Conservation (phyloP, 2,888 invertebrate genomes). For the Tethea ocularis region DNA sequence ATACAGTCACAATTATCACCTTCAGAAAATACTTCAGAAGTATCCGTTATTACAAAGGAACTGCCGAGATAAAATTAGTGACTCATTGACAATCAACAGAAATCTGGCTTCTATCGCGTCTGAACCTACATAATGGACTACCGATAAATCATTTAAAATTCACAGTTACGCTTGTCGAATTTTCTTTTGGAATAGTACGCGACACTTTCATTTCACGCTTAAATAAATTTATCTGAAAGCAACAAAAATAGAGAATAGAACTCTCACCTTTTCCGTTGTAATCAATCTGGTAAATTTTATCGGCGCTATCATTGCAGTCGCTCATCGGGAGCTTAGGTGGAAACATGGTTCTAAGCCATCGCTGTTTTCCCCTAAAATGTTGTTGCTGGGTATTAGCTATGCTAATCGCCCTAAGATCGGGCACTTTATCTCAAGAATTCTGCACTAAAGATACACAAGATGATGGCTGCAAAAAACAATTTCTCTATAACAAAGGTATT, state of each 20-base stretch:
- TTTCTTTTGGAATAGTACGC: conserved; percentile 41
- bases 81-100: too few species aligned
- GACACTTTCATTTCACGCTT: conserved; percentile 73
- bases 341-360: conserved; percentile 61
- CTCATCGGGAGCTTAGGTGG: conserved; percentile 42
- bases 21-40: too few species aligned
- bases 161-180: conserved; percentile 38
- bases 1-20: too few species aligned
- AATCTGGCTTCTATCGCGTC: background rate
- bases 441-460: conserved; percentile 49
- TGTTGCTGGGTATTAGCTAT: conserved; percentile 55
- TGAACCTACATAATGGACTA: background rate
- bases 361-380: conserved; percentile 53
- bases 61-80: too few species aligned
- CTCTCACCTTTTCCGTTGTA: conserved; percentile 59
- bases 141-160: conserved; percentile 15
- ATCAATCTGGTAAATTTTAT: conserved; percentile 59
- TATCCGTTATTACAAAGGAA: too few species aligned
- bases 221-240: conserved; percentile 55
- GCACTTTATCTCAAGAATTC: conserved; percentile 51
- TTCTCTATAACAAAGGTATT: conserved; percentile 49
- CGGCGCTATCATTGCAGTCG: conserved; percentile 46
- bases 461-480: conserved; percentile 40
- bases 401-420: conserved; percentile 44
- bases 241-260: conserved; percentile 42